Conservation (phyloP, 2,113 vertebrate genomes). For the Atrichornis clamosus region DNA sequence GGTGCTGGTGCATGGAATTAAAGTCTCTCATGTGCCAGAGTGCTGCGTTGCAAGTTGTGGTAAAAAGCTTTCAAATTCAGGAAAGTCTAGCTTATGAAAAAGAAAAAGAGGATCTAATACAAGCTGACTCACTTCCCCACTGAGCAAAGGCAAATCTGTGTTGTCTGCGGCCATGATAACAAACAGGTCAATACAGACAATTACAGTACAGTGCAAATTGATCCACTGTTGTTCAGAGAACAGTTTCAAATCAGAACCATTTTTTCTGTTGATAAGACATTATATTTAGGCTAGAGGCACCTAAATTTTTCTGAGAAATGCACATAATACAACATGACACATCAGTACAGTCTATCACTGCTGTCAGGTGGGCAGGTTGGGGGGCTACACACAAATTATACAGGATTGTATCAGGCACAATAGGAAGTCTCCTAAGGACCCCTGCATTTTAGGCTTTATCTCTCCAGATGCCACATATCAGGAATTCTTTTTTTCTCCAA, state of each 20-base stretch:
- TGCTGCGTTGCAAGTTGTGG: constrained; percentile 32
- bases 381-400: background rate
- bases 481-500: background rate
- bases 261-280: background rate
- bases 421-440: background rate
- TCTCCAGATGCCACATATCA: background rate
- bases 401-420: background rate
- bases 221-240: background rate
- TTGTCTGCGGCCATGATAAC: background rate
- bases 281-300: background rate
- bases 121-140: constrained; percentile 55
- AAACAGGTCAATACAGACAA: constrained; percentile 14
- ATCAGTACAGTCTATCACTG: background rate
- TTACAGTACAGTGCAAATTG: background rate
- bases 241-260: background rate
- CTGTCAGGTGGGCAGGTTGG: background rate
- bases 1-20: background rate
- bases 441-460: background rate
- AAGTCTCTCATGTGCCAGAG: background rate
- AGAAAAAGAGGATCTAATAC: constrained; percentile 64
- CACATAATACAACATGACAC: background rate
- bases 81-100: constrained; percentile 54
- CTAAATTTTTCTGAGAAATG: background rate
- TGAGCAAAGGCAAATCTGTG: background rate
- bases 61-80: constrained; percentile 55